These are phyloP conservation scores for Sinhomidia bicolor DNA, from an alignment of 2,888 invertebrate genomes.

Conservation along the genomic window DNA sequence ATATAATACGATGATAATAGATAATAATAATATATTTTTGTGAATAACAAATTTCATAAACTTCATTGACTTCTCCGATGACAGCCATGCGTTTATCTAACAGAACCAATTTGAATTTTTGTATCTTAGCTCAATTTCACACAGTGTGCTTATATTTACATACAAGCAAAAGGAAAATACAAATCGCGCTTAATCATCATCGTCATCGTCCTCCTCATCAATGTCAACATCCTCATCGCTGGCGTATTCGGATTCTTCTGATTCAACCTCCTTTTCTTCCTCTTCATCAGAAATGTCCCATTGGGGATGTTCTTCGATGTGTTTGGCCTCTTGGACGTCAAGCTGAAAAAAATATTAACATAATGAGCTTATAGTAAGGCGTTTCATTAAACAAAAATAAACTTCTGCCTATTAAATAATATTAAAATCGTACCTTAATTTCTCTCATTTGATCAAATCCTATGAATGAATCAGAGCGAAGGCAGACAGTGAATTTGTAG, in stretches of 20 bases:
- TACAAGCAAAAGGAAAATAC: slow-evolving; percentile 25
- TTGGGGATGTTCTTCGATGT: slow-evolving; percentile 97
- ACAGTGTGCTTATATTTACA: no score
- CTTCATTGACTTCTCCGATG: slow-evolving; percentile 2
- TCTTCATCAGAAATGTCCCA: slow-evolving; percentile 98
- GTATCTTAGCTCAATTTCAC: not conserved
- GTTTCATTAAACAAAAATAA: no score
- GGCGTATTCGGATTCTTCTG: slow-evolving; percentile 86
- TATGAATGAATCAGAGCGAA: slow-evolving; percentile 98
- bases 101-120: slow-evolving; percentile 8
- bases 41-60: not conserved
- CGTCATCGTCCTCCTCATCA: slow-evolving; percentile 78
- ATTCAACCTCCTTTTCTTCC: slow-evolving; percentile 87
- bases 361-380: not conserved
- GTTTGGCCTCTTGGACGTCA: slow-evolving; percentile 98
- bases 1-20: not conserved
- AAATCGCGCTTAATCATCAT: slow-evolving; percentile 65
- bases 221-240: slow-evolving; percentile 85
- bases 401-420: no score
- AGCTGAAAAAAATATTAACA: slow-evolving; percentile 83
- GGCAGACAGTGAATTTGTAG: slow-evolving; percentile 95
- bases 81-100: not conserved
- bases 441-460: slow-evolving; percentile 98
- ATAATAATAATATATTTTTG: not conserved
- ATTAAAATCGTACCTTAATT: slow-evolving; percentile 87